Conservation (phyloP, 2,888 invertebrate species). For the Gibbula magus region DNA sequence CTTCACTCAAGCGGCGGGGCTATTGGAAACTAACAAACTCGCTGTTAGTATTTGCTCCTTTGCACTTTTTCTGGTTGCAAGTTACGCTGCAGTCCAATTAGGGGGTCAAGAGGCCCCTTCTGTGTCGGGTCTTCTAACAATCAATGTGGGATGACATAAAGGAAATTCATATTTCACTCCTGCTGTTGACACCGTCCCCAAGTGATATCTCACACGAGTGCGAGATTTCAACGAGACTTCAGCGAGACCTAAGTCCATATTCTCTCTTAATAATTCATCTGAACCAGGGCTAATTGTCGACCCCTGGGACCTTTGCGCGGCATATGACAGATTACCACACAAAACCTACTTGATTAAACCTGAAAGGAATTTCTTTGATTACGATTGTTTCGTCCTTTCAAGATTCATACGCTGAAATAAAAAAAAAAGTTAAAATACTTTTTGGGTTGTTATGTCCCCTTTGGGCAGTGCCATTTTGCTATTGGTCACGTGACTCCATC, state of each 20-base stretch:
- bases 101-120: neutral
- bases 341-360: neutral
- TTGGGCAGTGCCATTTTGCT: too few species aligned
- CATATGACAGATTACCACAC: constrained; percentile 1
- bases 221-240: neutral
- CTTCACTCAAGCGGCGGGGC: neutral
- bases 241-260: constrained; percentile 4
- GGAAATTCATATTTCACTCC: constrained; percentile 11
- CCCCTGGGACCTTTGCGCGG: neutral
- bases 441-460: too few species aligned
- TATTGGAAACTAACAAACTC: constrained; percentile 23
- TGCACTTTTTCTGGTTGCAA: constrained; percentile 2
- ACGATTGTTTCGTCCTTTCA: too few species aligned
- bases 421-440: too few species aligned
- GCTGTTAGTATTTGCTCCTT: constrained; percentile 2
- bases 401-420: too few species aligned
- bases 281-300: neutral
- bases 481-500: too few species aligned
- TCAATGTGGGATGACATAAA: neutral
- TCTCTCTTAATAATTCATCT: constrained; percentile 8
- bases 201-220: constrained; percentile 15
- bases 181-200: neutral
- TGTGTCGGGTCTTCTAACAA: neutral
- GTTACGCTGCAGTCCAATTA: neutral
- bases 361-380: neutral